phyloP scores from a whole-genome alignment of 1,140 invertebrate genomes.

The Ips nitidus region DNA sequence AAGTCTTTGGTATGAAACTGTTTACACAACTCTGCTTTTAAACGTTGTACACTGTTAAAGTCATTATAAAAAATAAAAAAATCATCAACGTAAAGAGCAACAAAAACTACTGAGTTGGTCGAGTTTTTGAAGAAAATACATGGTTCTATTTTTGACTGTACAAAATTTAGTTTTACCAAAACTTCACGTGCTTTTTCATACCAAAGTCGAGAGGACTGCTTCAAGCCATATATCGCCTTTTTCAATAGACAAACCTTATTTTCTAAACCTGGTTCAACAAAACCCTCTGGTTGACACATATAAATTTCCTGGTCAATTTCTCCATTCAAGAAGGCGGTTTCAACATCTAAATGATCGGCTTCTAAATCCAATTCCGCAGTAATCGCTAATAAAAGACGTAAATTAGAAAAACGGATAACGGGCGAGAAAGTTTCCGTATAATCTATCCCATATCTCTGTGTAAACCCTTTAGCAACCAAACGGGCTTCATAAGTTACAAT shows the following conservation, averaged over 20 bases:
- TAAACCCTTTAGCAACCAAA: conserved; percentile 52
- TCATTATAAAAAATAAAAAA: conserved; percentile 47
- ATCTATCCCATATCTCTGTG: conserved; percentile 50
- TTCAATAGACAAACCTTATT: conserved; percentile 38
- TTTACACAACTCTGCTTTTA: conserved; percentile 37
- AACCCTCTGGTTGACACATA: conserved; percentile 36
- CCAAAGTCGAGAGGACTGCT: conserved; percentile 53
- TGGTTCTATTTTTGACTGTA: conserved; percentile 41
- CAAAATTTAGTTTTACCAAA: conserved; percentile 41
- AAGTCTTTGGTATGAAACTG: conserved; percentile 47
- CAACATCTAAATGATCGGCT: conserved; percentile 41
- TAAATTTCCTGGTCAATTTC: conserved; percentile 47
- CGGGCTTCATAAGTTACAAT: conserved; percentile 44
- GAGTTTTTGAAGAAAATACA: conserved; percentile 46
- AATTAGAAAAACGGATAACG: conserved; percentile 46
- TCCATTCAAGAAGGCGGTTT: conserved; percentile 48
- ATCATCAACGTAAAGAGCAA: conserved; percentile 51
- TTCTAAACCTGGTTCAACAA: conserved; percentile 39
- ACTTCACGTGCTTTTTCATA: conserved; percentile 46
- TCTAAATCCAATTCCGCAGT: conserved; percentile 27
- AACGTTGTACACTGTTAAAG: conserved; percentile 27
- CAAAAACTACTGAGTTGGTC: conserved; percentile 38
- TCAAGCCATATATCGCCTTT: conserved; percentile 53
- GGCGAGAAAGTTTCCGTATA: conserved; percentile 50
- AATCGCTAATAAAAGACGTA: conserved; percentile 32